Conservation (phyloP, 2,113 vertebrate genomes). For the Erythrocercus mccallii region DNA sequence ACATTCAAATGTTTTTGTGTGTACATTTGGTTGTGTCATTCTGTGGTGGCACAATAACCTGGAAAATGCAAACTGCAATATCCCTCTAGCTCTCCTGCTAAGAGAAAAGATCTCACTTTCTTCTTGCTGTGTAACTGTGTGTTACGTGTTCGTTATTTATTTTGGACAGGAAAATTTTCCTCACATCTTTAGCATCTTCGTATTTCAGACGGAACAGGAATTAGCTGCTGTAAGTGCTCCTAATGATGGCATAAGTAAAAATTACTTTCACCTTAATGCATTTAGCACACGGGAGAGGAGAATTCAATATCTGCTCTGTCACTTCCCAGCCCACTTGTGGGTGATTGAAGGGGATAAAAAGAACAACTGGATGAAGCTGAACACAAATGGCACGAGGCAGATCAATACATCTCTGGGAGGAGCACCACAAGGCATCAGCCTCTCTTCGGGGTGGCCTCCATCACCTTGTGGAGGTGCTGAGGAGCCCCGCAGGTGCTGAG, state of each 20-base stretch:
- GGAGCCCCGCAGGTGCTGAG: neutral
- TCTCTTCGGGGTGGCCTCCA: neutral
- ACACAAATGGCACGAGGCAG: neutral
- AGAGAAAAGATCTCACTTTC: neutral
- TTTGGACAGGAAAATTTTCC: neutral
- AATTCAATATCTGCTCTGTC: neutral
- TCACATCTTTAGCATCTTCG: neutral
- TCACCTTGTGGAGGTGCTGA: neutral
- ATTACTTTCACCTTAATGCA: slow-evolving; percentile 26
- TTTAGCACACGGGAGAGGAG: slow-evolving; percentile 1
- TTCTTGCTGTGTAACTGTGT: neutral
- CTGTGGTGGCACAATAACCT: neutral
- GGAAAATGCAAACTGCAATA: neutral
- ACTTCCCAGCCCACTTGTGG: neutral
- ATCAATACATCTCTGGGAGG: neutral
- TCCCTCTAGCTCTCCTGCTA: neutral
- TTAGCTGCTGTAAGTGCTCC: neutral
- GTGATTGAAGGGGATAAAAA: neutral
- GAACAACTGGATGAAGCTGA: neutral
- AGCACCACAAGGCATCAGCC: neutral
- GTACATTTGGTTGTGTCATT: neutral
- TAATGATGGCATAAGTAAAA: slow-evolving; percentile 19
- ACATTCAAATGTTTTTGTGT: neutral
- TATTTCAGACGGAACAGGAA: neutral
- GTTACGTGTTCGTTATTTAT: neutral